Conservation (phyloP, 2,113 vertebrate species). For the Lota lota region DNA sequence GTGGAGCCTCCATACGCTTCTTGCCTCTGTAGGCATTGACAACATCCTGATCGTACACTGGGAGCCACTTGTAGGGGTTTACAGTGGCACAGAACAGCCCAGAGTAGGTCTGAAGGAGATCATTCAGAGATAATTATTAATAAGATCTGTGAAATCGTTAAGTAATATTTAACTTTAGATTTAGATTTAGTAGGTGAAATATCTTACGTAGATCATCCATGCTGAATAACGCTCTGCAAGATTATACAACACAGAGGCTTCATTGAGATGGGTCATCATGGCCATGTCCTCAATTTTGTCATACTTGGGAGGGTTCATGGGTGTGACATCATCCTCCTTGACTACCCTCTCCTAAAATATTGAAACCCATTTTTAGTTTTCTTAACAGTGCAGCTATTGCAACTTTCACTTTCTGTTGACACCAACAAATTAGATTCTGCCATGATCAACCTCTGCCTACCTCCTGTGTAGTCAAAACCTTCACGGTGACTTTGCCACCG, state of each 20-base stretch:
- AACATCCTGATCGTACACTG: not conserved
- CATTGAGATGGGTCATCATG: conserved; percentile 79
- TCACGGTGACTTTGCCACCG: too few species aligned
- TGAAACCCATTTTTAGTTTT: not conserved
- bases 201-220: conserved; percentile 83
- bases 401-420: too few species aligned
- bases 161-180: too few species aligned
- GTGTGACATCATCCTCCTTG: not conserved
- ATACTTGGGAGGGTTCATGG: conserved; percentile 29
- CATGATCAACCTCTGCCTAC: too few species aligned
- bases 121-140: too few species aligned
- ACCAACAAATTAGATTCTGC: too few species aligned
- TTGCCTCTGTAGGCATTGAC: conserved; percentile 1
- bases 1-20: conserved; percentile 13
- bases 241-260: conserved; percentile 76
- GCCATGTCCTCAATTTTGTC: conserved; percentile 75
- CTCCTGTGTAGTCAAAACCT: too few species aligned
- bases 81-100: conserved; percentile 13
- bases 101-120: conserved; percentile 7
- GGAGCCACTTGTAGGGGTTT: conserved; percentile 17
- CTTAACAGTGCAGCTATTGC: too few species aligned
- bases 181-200: too few species aligned
- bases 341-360: not conserved
- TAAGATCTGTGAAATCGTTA: too few species aligned
- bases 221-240: conserved; percentile 79